Conservation (phyloP, 2,888 invertebrate species). For the Empis livida region DNA sequence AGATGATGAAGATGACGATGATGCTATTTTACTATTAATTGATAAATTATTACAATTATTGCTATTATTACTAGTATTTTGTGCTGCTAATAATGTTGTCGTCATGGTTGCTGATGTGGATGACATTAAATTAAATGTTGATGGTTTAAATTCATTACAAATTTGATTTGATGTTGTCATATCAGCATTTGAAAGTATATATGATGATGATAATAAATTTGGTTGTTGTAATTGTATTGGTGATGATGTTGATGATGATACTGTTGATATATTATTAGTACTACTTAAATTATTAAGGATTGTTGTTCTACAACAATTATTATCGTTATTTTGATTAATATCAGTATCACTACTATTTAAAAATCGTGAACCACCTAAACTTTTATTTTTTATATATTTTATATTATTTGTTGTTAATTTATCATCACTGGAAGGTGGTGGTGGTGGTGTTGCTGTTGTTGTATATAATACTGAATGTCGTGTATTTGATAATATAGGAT, state of each 20-base stretch:
- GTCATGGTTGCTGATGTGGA: not conserved
- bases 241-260: not conserved
- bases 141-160: not conserved
- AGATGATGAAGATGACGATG: constrained; percentile 4
- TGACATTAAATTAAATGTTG: not conserved
- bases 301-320: not conserved
- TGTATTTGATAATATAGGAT: constrained; percentile 3
- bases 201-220: not conserved
- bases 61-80: not conserved
- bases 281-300: not conserved
- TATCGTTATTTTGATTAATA: constrained; percentile 16
- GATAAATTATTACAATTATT: not conserved
- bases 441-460: not conserved
- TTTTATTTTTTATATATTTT: not conserved
- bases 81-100: not conserved
- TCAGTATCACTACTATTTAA: constrained; percentile 15
- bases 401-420: too few relatives aligned
- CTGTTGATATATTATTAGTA: not conserved
- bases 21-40: not conserved
- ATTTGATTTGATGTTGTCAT: not conserved
- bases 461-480: constrained; percentile 12
- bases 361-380: constrained; percentile 8
- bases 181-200: not conserved
- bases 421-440: too few relatives aligned
- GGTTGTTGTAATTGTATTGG: not conserved